These are phyloP conservation scores for Zelostemma sp. DNA, from an alignment of 1,140 invertebrate genomes.

Conservation along the genomic window DNA sequence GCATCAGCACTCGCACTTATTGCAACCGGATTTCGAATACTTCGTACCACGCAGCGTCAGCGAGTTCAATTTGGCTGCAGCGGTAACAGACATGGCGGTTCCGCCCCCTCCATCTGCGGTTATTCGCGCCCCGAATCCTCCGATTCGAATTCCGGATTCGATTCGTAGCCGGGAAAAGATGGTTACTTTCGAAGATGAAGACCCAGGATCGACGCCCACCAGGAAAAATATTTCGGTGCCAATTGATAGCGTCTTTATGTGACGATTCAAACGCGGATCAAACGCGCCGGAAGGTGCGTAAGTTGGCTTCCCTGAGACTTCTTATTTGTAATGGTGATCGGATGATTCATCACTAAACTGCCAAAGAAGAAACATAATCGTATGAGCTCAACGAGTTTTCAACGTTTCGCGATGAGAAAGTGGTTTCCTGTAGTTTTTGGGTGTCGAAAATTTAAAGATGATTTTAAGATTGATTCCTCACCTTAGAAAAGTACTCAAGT, in stretches of 20 bases:
- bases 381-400: too few relatives aligned
- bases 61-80: conserved; percentile 80
- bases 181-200: conserved; percentile 86
- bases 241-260: conserved; percentile 76
- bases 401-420: too few relatives aligned
- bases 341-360: too few relatives aligned
- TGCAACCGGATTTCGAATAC: conserved; percentile 74
- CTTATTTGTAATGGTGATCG: too few relatives aligned
- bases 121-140: conserved; percentile 50
- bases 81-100: conserved; percentile 68
- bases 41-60: conserved; percentile 86
- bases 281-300: background rate
- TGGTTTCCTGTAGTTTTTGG: too few relatives aligned
- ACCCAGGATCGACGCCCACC: conserved; percentile 60
- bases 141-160: conserved; percentile 53
- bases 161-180: conserved; percentile 77
- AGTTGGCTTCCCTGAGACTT: background rate
- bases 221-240: conserved; percentile 59
- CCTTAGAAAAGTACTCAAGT: too few relatives aligned
- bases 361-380: too few relatives aligned
- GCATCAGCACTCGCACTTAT: conserved; percentile 53
- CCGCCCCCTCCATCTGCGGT: conserved; percentile 67
- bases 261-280: conserved; percentile 57
- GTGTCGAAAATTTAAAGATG: too few relatives aligned
- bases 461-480: too few relatives aligned